Evolutionary conservation across 2,113 vertebrate species (phyloP), one percentile per base, ranked within the genome.

Genomic region (Mormyrus lacerda): DNA sequence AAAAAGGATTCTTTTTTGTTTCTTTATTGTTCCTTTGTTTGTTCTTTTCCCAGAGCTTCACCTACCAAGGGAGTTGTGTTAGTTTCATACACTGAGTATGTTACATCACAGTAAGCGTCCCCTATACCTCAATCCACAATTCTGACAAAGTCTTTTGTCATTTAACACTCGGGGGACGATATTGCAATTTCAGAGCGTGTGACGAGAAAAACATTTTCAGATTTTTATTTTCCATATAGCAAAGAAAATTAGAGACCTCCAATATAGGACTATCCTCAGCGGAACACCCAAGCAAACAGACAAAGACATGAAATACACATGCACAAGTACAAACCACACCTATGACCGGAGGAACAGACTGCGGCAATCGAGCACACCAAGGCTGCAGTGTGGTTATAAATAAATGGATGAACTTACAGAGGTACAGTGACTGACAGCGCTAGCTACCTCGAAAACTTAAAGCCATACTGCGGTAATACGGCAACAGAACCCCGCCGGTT

Each of bases 401-500:
- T 89, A 89, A 85, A 82, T 88, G 87, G 76, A 90, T 90, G 73
- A 90, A 50, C 42, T 65, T 50, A 88, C 19, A 85, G 87, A 88
- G 89, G 55, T 44, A 35, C 55, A 88, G 10, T 88, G 58, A 89
- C 55, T 35, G 85, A 89, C 91, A 89, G 91, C 69, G 4, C 91
- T 89, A 44, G 27, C 48, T 58, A 55, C 55, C 88, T 21, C 88
- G 42, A 88, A 31, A 51, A 44, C 53, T 58, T 58, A 51, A 88
- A 87, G 50, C 87, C 88, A 88, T 89, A 87, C 91, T 87, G n/a
- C 58, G 15, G 11, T 85, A 89, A 53, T 47, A 15, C 27, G 65
- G 83, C 65, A 87, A 24, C 15, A 4, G 44, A 55, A 24, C 88
- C 92, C 90, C 92, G 93, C 93, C 93, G 92, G 91, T 92, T 93